Percentiles rank a stretch among this genome's conserved stretches.
Conservation (phyloP, 2,888 invertebrate species). For the Andricus curvator region DNA sequence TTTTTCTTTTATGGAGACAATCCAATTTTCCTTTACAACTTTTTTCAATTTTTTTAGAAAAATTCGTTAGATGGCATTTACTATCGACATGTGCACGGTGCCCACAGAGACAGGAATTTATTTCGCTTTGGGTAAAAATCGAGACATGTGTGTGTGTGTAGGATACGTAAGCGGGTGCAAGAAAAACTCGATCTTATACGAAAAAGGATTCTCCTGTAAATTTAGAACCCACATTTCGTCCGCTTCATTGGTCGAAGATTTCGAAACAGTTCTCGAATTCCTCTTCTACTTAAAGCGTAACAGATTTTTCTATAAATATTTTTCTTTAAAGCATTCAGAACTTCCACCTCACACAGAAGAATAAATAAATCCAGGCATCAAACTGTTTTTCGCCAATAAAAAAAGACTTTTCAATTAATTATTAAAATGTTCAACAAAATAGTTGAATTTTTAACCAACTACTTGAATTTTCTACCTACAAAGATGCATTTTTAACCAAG, state of each 20-base stretch:
- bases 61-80: not conserved
- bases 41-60: not conserved
- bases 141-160: not conserved
- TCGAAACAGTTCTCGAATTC: not conserved
- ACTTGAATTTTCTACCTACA: no score
- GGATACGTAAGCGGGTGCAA: not conserved
- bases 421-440: no score
- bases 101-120: not conserved
- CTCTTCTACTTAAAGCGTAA: not conserved
- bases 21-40: no score
- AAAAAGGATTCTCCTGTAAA: not conserved
- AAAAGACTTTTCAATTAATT: no score
- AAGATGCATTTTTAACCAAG: no score
- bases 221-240: not conserved
- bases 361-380: not conserved
- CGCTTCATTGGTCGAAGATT: not conserved
- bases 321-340: not conserved
- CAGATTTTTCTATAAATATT: not conserved
- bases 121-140: not conserved
- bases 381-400: no score
- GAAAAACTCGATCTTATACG: slow-evolving; percentile 5
- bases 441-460: no score
- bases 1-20: not conserved
- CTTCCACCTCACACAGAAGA: slow-evolving; percentile 11
- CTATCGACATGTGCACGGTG: slow-evolving; percentile 6